A percentile compares a stretch with the other conserved stretches of the same genome.
Conservation (phyloP, 2,888 invertebrate species). For the Drosophila antonietae region DNA sequence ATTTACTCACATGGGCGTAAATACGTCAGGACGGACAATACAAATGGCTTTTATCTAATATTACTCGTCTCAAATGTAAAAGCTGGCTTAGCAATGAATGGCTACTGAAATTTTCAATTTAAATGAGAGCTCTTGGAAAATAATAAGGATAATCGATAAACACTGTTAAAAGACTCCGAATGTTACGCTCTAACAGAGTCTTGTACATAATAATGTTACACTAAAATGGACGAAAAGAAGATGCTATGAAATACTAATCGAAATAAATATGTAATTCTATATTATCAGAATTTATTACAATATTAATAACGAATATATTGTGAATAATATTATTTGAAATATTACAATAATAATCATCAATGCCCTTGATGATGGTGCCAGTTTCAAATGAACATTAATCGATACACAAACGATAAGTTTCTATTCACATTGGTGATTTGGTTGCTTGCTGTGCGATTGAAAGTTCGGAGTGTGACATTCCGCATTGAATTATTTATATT, state of each 20-base stretch:
- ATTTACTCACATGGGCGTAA: too few species aligned
- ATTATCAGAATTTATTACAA: neutral
- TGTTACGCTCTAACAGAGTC: too few species aligned
- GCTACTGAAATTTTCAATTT: too few species aligned
- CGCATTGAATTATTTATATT: neutral
- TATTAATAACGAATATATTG: neutral
- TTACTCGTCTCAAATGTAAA: too few species aligned
- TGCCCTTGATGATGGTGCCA: neutral
- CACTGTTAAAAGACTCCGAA: too few species aligned
- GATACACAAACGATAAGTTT: constrained; percentile 12
- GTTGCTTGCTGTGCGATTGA: constrained; percentile 2
- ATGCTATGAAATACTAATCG: neutral
- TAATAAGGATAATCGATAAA: too few species aligned
- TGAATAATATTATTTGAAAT: neutral
- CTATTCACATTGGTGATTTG: constrained; percentile 15
- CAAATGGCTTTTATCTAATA: too few species aligned
- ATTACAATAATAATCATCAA: neutral
- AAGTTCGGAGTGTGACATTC: constrained; percentile 2
- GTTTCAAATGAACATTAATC: constrained; percentile 12
- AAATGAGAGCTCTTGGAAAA: too few species aligned
- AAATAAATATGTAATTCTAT: neutral
- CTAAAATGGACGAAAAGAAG: neutral
- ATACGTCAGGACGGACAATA: too few species aligned
- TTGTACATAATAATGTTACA: neutral
- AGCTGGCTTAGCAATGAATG: too few species aligned